Conservation (phyloP, 2,113 vertebrate species). For the Setophaga kirtlandii region DNA sequence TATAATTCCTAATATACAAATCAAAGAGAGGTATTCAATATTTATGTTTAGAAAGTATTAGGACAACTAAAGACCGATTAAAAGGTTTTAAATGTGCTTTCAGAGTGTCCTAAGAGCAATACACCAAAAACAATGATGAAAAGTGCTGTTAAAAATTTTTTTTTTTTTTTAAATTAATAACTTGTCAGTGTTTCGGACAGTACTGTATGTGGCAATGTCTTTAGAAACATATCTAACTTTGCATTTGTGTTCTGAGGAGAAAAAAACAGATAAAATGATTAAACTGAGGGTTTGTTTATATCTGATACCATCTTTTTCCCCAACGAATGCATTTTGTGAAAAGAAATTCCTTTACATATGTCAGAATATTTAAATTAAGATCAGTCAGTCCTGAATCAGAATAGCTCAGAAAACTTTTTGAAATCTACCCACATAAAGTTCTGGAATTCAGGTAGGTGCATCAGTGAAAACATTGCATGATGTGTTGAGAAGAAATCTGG, state of each 20-base stretch:
- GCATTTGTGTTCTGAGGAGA: background rate
- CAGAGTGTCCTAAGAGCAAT: background rate
- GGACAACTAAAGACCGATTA: background rate
- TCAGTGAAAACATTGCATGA: background rate
- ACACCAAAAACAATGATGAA: background rate
- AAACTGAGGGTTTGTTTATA: background rate
- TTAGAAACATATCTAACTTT: background rate
- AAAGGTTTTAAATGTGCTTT: background rate
- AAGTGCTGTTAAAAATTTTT: background rate
- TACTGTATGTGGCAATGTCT: background rate
- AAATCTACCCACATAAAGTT: background rate
- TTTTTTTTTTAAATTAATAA: background rate
- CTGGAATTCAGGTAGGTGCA: background rate
- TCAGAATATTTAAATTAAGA: background rate
- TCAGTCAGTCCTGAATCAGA: background rate
- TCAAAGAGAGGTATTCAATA: background rate
- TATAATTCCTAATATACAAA: background rate
- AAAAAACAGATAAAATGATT: background rate
- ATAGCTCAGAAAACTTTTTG: background rate
- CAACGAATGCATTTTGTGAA: background rate
- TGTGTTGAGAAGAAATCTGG: background rate
- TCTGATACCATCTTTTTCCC: background rate
- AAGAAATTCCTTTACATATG: background rate
- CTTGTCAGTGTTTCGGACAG: background rate
- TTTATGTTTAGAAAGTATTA: background rate